Percentiles rank a stretch among this genome's conserved stretches.
phyloP scores from a whole-genome alignment of 2,797 vertebrate species.

The Smutsia temminckii region DNA sequence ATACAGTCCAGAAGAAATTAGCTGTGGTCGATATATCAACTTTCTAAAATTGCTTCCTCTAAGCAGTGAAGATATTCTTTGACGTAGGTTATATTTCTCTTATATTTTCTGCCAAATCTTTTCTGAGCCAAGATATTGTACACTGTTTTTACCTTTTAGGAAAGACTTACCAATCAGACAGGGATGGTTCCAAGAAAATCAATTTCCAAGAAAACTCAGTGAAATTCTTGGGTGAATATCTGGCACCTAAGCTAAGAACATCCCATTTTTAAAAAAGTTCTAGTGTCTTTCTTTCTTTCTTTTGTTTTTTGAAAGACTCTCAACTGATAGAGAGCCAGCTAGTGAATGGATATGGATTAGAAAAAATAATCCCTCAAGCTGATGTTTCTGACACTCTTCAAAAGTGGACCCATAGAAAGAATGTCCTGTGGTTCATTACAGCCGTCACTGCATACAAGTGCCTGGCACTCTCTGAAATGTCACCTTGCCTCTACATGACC shows the following conservation, averaged over 20 bases:
- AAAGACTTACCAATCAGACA: constrained; percentile 67
- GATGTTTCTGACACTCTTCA: constrained; percentile 40
- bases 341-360: constrained; percentile 51
- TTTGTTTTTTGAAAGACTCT: constrained; percentile 20
- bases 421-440: constrained; percentile 27
- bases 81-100: constrained; percentile 61
- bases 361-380: constrained; percentile 26
- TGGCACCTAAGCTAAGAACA: constrained; percentile 55
- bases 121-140: constrained; percentile 63
- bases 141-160: constrained; percentile 73
- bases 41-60: constrained; percentile 61
- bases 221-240: constrained; percentile 70
- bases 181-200: constrained; percentile 50
- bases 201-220: constrained; percentile 70
- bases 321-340: constrained; percentile 9
- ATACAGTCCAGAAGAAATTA: constrained; percentile 50
- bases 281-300: background rate
- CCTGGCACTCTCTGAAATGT: constrained; percentile 32
- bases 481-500: background rate
- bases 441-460: background rate
- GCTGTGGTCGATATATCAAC: constrained; percentile 21
- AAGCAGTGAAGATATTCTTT: constrained; percentile 48
- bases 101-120: constrained; percentile 68
- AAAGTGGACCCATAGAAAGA: constrained; percentile 26
- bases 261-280: constrained; percentile 11